A percentile compares a stretch with the other conserved stretches of the same genome.
phyloP scores from a whole-genome alignment of 2,888 invertebrate genomes.

The Pterostichus niger region DNA sequence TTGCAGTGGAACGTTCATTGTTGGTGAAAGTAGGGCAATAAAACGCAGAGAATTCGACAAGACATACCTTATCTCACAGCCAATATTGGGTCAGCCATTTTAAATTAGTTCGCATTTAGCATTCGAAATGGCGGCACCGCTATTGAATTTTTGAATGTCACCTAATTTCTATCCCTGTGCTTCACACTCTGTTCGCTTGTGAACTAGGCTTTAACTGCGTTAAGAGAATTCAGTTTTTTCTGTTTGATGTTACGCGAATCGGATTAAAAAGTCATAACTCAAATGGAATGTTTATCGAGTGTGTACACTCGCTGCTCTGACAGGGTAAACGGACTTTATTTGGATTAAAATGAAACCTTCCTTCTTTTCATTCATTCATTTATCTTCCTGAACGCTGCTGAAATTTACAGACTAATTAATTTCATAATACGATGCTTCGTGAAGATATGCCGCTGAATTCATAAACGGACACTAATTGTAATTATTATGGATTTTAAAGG shows the following conservation, averaged over 20 bases:
- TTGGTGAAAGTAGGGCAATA: conserved; percentile 44
- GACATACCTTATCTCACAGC: conserved; percentile 27
- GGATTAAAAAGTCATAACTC: conserved; percentile 46
- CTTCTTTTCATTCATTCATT: conserved; percentile 11
- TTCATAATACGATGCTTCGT: too few relatives aligned
- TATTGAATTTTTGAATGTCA: conserved; percentile 50
- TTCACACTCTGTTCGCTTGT: conserved; percentile 3
- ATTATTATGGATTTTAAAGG: too few relatives aligned
- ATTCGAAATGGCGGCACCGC: conserved; percentile 10
- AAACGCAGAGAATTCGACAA: conserved; percentile 14
- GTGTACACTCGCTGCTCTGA: neutral
- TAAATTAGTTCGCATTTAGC: conserved; percentile 56
- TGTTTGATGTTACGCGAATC: conserved; percentile 35
- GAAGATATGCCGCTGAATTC: too few relatives aligned
- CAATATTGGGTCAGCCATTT: conserved; percentile 33
- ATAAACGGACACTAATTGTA: too few relatives aligned
- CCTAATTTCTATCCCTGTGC: conserved; percentile 1
- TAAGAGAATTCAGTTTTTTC: conserved; percentile 28
- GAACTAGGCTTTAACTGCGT: conserved; percentile 18
- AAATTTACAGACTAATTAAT: neutral
- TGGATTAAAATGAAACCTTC: conserved; percentile 10
- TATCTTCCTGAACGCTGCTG: neutral
- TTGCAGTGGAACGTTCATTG: neutral
- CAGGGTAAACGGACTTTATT: conserved; percentile 15
- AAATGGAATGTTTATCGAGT: conserved; percentile 47